phyloP scores from a whole-genome alignment of 1,140 invertebrate species.

The Gonatopus flavifemur region DNA sequence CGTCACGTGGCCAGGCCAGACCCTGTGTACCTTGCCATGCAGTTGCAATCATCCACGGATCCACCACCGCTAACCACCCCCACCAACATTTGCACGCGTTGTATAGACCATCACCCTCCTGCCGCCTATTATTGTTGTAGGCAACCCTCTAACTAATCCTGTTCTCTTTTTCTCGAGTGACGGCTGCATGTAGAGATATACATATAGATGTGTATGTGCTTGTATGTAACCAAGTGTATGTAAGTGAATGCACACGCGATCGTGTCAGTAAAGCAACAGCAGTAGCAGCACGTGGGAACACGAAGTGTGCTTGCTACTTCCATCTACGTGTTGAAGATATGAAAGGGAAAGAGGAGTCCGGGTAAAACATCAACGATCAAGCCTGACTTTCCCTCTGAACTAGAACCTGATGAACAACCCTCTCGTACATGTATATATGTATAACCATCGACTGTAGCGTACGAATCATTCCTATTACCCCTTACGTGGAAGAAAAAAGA shows the following conservation, averaged over 20 bases:
- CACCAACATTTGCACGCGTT: neutral
- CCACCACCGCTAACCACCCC: slow-evolving; percentile 19
- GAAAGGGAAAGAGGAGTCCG: too few relatives aligned
- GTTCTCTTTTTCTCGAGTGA: slow-evolving; percentile 44
- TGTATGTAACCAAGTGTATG: neutral
- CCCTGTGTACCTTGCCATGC: too few relatives aligned
- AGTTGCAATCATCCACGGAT: slow-evolving; percentile 49
- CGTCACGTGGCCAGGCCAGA: slow-evolving; percentile 51
- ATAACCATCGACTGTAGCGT: too few relatives aligned
- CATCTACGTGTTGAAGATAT: too few relatives aligned
- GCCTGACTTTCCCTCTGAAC: slow-evolving; percentile 20
- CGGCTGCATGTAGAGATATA: slow-evolving; percentile 44
- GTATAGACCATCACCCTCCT: neutral
- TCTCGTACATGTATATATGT: neutral
- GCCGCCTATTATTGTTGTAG: slow-evolving; percentile 24
- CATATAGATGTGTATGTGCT: neutral
- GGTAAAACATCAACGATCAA: slow-evolving; percentile 55
- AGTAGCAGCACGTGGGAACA: slow-evolving; percentile 49
- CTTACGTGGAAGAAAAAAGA: slow-evolving; percentile 7
- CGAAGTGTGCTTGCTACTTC: slow-evolving; percentile 47
- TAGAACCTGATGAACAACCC: neutral
- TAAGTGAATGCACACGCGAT: slow-evolving; percentile 50
- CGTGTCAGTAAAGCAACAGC: slow-evolving; percentile 8
- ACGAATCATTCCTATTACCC: neutral
- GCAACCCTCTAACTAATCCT: slow-evolving; percentile 51